Evolutionary conservation across 2,888 invertebrate genomes (phyloP).

Genomic region (Scotopteryx bipunctaria): DNA sequence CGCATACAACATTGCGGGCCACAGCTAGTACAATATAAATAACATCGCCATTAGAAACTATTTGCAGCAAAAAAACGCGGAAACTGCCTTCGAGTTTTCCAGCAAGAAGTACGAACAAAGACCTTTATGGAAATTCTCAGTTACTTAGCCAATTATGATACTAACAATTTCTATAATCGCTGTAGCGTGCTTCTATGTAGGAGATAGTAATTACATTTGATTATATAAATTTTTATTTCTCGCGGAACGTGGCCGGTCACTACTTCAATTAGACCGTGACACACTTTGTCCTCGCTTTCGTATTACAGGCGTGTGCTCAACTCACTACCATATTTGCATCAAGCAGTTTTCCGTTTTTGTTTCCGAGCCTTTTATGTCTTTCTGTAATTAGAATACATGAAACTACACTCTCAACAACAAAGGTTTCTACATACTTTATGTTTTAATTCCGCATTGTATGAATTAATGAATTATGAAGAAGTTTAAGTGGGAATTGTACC

Average conservation of each 20-base stretch:
- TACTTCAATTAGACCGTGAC: constrained; percentile 75
- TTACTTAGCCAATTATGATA: constrained; percentile 14
- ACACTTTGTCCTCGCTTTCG: constrained; percentile 70
- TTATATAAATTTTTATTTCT: constrained; percentile 45
- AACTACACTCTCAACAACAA: constrained; percentile 6
- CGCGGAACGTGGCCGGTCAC: constrained; percentile 63
- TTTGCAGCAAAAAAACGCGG: constrained; percentile 28
- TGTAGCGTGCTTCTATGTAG: constrained; percentile 23
- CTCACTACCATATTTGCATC: constrained; percentile 35
- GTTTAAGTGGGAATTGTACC: not conserved
- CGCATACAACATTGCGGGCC: too few species aligned
- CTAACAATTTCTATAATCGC: constrained; percentile 26
- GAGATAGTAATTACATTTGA: constrained; percentile 43
- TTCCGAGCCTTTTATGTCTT: constrained; percentile 20
- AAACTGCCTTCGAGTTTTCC: constrained; percentile 22
- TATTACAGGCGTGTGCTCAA: constrained; percentile 50
- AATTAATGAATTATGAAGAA: constrained; percentile 5
- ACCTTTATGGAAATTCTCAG: constrained; percentile 25
- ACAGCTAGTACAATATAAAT: not conserved
- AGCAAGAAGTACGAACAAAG: constrained; percentile 32
- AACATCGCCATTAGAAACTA: not conserved
- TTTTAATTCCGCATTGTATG: constrained; percentile 2
- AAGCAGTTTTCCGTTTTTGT: constrained; percentile 29
- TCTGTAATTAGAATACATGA: constrained; percentile 18
- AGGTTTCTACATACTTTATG: not conserved